Conservation (phyloP, 2,797 vertebrate species). For the Centropyge bicolor region DNA sequence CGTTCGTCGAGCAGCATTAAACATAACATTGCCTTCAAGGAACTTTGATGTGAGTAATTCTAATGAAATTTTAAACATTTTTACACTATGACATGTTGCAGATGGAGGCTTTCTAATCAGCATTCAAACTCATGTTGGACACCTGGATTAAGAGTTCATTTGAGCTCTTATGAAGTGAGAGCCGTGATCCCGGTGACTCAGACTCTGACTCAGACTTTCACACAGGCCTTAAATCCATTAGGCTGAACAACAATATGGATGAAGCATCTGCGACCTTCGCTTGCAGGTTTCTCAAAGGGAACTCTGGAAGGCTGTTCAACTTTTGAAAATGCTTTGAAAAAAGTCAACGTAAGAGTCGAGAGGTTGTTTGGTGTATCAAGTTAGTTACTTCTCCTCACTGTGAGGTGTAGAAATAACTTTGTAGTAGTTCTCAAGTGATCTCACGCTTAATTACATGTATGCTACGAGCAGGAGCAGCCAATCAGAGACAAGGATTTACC, state of each 20-base stretch:
- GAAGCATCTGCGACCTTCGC: constrained; percentile 6
- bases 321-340: background rate
- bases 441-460: background rate
- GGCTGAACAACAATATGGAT: constrained; percentile 10
- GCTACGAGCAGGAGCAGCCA: background rate
- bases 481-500: no score
- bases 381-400: background rate
- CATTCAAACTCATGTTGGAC: constrained; percentile 17
- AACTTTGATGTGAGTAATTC: constrained; percentile 4
- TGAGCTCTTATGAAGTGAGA: constrained; percentile 11
- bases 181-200: constrained; percentile 49
- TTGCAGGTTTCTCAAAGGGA: constrained; percentile 23
- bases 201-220: constrained; percentile 52
- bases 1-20: background rate
- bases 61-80: background rate
- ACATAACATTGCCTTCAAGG: background rate
- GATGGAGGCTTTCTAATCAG: background rate
- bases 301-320: constrained; percentile 11
- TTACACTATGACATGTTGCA: background rate
- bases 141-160: constrained; percentile 7
- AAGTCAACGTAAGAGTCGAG: background rate
- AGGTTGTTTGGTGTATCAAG: background rate
- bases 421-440: background rate
- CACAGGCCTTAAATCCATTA: constrained; percentile 44
- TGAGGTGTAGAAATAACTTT: background rate